Percentiles rank a stretch among this genome's conserved stretches.
These are phyloP conservation scores for Globodera rostochiensis DNA, from an alignment of 1,140 invertebrate species.

Conservation along the genomic window DNA sequence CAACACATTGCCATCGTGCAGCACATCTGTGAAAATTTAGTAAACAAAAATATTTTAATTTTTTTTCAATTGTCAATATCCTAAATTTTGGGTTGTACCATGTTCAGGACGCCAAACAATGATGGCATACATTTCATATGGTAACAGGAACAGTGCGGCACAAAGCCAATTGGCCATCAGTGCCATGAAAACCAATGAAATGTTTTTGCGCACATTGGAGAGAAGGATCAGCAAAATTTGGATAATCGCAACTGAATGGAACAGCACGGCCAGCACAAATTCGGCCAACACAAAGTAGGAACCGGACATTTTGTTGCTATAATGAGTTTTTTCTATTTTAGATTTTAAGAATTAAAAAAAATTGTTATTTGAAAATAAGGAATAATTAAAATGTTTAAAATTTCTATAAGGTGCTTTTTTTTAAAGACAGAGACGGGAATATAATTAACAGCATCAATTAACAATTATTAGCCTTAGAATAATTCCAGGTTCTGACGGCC, in stretches of 20 bases:
- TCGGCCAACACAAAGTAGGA: conserved; percentile 22
- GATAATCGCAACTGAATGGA: neutral
- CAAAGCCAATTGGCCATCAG: conserved; percentile 21
- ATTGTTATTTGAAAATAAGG: no score
- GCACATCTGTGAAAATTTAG: conserved; percentile 1
- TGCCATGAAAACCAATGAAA: conserved; percentile 19
- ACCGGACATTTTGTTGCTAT: conserved; percentile 18
- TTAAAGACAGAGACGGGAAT: no score
- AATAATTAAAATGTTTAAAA: no score
- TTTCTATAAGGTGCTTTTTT: no score
- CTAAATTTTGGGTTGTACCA: neutral
- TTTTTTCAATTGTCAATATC: no score
- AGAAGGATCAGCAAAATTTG: conserved; percentile 12
- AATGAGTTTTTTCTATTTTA: neutral
- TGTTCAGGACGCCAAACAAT: conserved; percentile 11
- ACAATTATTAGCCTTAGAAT: no score
- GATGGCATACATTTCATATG: conserved; percentile 18
- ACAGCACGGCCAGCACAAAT: conserved; percentile 14
- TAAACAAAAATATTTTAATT: neutral
- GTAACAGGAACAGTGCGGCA: conserved; percentile 16
- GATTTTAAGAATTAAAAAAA: no score
- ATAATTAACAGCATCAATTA: no score
- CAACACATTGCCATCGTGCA: neutral
- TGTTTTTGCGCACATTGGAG: neutral
- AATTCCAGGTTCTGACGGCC: no score